Evolutionary conservation across 2,888 invertebrate species (phyloP), one percentile per base, ranked within the genome.

Genomic region (Xestia ashworthii): DNA sequence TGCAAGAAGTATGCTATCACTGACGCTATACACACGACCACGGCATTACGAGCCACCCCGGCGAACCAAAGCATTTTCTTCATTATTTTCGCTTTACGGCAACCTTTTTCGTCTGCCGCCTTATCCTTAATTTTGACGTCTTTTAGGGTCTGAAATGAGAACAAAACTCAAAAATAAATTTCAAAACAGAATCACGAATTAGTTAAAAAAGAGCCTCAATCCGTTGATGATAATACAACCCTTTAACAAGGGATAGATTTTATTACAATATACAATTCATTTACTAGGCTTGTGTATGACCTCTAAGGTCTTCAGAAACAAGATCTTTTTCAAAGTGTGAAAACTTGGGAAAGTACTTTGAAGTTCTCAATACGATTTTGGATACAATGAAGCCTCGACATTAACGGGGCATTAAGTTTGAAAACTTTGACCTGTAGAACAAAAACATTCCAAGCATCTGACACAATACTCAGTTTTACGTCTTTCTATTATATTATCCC

Each of bases 21-120:
- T 0, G 98, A 97, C 64, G 97, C 97, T 0, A 97, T 77, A 0
- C 98, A 94, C 0, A 98, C 98, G 0, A 98, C 97, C 1, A 98
- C 95, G 0, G 98, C 98, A 91, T 98, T 98, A 82, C 98, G 97
- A 0, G 97, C 97, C 0, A 98, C 98, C 1, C 98, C 98, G 0
- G 97, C 84, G 77, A 98, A 97, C 98, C 98, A 98, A 16, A 98
- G 88, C 25, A 94, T 82, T 82, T 95, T 97, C 87, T 96, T 97
- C 4, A 97, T 72, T 25, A 94, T 85, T 38, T 91, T 88, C 32
- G 93, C 90, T 25, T 90, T 92, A 48, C 92, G 92, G 32, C 91
- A 90, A 38, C 91, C 87, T 84, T 95, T 94, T 86, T 95, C 94
- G 71, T 93, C 92, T 77, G 93, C 87, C 9, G 92, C 90, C 5